phyloP scores from a whole-genome alignment of 2,888 invertebrate genomes.

The Temnothorax ravouxi region DNA sequence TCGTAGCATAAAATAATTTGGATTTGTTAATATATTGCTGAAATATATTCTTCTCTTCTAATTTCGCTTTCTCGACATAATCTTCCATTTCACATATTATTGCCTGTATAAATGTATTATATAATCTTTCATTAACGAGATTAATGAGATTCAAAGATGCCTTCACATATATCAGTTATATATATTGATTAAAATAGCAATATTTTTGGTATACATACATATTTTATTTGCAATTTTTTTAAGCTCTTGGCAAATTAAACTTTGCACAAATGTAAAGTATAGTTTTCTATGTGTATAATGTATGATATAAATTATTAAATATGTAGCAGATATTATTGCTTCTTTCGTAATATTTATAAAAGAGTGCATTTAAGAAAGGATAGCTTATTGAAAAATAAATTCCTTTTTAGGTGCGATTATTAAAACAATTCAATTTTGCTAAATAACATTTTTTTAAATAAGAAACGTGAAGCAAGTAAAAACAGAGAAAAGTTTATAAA shows the following conservation, averaged over 20 bases:
- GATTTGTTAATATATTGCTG: constrained; percentile 75
- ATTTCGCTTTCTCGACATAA: constrained; percentile 65
- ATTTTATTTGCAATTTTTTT: neutral
- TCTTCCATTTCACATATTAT: constrained; percentile 60
- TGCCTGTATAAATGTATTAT: neutral
- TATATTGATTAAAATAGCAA: neutral
- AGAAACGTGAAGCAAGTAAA: neutral
- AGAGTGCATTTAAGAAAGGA: neutral
- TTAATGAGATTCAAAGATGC: neutral
- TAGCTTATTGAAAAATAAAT: neutral
- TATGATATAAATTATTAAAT: neutral
- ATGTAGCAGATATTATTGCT: neutral
- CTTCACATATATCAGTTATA: neutral
- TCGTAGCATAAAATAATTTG: constrained; percentile 69
- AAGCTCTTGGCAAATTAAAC: neutral
- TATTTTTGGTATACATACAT: neutral
- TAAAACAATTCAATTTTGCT: neutral
- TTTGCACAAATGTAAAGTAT: constrained; percentile 5
- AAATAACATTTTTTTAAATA: neutral
- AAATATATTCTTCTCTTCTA: constrained; percentile 66
- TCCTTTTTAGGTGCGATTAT: neutral
- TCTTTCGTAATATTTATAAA: neutral
- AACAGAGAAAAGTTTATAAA: neutral
- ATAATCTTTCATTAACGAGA: neutral
- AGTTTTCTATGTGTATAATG: neutral